Conservation (phyloP, 2,888 invertebrate species). For the Xylophagus ater region DNA sequence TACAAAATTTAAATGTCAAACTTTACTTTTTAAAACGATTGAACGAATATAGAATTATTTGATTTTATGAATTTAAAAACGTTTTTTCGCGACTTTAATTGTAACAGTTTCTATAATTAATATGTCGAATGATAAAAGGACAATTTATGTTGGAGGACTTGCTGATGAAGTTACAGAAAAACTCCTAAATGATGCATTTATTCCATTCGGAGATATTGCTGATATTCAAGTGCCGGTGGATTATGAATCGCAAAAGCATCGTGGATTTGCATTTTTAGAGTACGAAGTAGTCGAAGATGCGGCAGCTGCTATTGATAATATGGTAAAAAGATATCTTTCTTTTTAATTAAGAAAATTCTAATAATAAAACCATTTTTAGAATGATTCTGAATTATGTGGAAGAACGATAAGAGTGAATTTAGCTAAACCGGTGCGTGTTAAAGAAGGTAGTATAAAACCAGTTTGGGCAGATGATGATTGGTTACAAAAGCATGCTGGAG, state of each 20-base stretch:
- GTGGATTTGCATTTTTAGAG: slow-evolving; percentile 98
- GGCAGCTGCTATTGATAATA: slow-evolving; percentile 97
- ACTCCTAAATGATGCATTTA: slow-evolving; percentile 89
- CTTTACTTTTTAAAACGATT: too few relatives aligned
- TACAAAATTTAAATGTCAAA: too few relatives aligned
- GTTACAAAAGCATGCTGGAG: slow-evolving; percentile 96
- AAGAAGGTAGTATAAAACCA: slow-evolving; percentile 87
- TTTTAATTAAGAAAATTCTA: not conserved
- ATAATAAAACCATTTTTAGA: slow-evolving; percentile 44
- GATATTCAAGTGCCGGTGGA: slow-evolving; percentile 95
- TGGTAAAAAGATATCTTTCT: slow-evolving; percentile 51
- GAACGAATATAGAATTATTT: too few relatives aligned
- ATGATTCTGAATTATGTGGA: slow-evolving; percentile 96
- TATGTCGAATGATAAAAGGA: slow-evolving; percentile 62
- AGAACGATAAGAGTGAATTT: slow-evolving; percentile 91
- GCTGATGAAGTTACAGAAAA: slow-evolving; percentile 96
- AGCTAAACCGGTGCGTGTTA: slow-evolving; percentile 92
- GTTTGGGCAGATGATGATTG: slow-evolving; percentile 98
- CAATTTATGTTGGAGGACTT: slow-evolving; percentile 76
- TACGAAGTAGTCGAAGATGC: slow-evolving; percentile 97
- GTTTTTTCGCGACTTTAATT: too few relatives aligned
- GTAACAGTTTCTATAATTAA: too few relatives aligned
- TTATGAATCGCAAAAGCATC: slow-evolving; percentile 92
- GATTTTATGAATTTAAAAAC: too few relatives aligned
- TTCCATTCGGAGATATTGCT: slow-evolving; percentile 97